Conservation (phyloP, 2,797 vertebrate genomes). For the Hafferia zeledoni region DNA sequence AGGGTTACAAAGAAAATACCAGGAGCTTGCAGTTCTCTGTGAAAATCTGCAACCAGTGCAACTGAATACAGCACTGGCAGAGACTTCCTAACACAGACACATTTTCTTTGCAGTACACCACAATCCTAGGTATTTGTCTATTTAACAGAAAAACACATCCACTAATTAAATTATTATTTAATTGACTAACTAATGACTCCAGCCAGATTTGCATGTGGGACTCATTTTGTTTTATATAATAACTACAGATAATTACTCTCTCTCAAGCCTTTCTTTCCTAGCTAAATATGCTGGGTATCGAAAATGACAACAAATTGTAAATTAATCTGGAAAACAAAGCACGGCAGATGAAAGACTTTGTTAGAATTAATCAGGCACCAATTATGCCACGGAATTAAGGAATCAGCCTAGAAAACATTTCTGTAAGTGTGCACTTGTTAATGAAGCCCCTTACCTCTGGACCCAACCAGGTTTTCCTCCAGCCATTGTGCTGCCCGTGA, state of each 20-base stretch:
- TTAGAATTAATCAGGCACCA: constrained; percentile 92
- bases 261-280: constrained; percentile 87
- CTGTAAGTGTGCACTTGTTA: constrained; percentile 71
- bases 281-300: constrained; percentile 79
- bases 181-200: constrained; percentile 85
- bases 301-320: constrained; percentile 94
- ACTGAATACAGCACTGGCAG: neutral
- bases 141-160: constrained; percentile 75
- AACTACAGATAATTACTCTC: constrained; percentile 94
- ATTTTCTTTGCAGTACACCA: constrained; percentile 49
- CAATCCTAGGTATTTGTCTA: constrained; percentile 66
- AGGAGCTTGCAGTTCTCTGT: neutral
- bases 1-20: constrained; percentile 10
- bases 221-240: constrained; percentile 85
- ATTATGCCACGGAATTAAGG: constrained; percentile 88
- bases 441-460: constrained; percentile 75
- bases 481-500: constrained; percentile 80
- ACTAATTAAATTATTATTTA: constrained; percentile 86
- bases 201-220: constrained; percentile 80
- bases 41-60: constrained; percentile 11
- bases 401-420: constrained; percentile 78
- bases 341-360: constrained; percentile 93
- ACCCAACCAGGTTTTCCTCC: constrained; percentile 66
- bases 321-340: constrained; percentile 93
- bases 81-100: neutral